A percentile compares a stretch with the other conserved stretches of the same genome.
These are phyloP conservation scores for Peromyscus maniculatus DNA, from an alignment of 2,113 vertebrate genomes.

Conservation along the genomic window DNA sequence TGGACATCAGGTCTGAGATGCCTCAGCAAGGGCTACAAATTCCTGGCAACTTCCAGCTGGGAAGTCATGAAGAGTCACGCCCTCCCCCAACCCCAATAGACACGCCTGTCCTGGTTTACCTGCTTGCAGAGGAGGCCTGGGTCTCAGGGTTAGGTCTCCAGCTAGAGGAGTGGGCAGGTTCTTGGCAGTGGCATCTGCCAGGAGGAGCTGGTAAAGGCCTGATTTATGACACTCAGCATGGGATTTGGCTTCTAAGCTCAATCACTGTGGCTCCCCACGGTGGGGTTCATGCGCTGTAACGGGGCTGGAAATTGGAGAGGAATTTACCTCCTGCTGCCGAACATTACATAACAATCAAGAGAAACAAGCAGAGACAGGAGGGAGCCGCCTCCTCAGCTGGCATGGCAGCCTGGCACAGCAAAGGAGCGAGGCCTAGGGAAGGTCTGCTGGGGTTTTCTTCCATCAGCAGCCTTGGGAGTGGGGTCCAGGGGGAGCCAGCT, in stretches of 20 bases:
- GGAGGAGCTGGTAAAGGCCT: constrained; percentile 86
- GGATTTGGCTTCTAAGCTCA: constrained; percentile 90
- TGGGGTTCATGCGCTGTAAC: constrained; percentile 89
- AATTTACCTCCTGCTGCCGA: constrained; percentile 93
- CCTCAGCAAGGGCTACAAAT: background rate
- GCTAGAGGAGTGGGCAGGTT: constrained; percentile 81
- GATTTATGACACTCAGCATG: constrained; percentile 91
- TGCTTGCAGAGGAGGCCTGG: constrained; percentile 41
- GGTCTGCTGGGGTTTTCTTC: constrained; percentile 80
- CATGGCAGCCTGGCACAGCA: constrained; percentile 85
- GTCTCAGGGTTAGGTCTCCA: constrained; percentile 58
- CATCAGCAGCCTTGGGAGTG: constrained; percentile 76
- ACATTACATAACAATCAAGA: constrained; percentile 93
- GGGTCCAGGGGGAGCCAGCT: constrained; percentile 31
- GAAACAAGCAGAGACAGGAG: constrained; percentile 90
- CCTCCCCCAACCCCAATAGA: background rate
- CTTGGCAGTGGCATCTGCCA: constrained; percentile 82
- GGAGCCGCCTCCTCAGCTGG: constrained; percentile 88
- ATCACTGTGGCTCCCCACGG: constrained; percentile 90
- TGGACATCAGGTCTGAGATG: background rate
- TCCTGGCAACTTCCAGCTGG: background rate
- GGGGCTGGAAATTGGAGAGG: constrained; percentile 91
- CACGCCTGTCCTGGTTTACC: constrained; percentile 9
- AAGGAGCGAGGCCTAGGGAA: constrained; percentile 78
- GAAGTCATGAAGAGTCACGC: background rate